Evolutionary conservation across 1,140 invertebrate genomes (phyloP), one percentile per base, ranked within the genome.

Genomic region (Diabrotica undecimpunctata): DNA sequence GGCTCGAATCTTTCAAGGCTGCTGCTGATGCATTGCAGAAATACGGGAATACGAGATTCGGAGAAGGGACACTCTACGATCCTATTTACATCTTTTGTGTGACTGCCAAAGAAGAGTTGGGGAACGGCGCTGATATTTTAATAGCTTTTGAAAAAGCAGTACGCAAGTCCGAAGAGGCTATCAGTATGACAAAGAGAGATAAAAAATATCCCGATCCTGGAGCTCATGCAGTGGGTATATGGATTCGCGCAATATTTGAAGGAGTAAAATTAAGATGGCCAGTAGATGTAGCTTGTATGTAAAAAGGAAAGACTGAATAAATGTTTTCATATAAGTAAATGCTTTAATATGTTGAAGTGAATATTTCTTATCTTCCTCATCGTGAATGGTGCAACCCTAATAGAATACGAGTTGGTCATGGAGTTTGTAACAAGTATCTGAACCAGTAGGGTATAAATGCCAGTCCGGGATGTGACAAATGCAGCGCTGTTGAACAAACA

Each of bases 51-150:
- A 81, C 82, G 10, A 69, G 81, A 60, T 74, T 79, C 59, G 84
- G 83, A 0, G 81, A 88, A 65, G 72, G 85, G 68, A 87, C 86
- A 13, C 83, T 90, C 82, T 66, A 84, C 11, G 82, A 84, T 75
- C 77, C 81, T 59, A 74, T 87, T 50, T 61, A 74, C 60, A 70
- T 79, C 14, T 73, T 81, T 79, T 5, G 62, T 75, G 54, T 53
- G 66, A 50, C 61, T 58, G 59, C 76, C 71, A 55, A 64, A 64
- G 62, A 71, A 76, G 56, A 68, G 53, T 52, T 74, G 70, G 60
- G 66, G 37, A 60, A 50, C 12, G 64, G 69, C 61, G n/a, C 66
- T 54, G 62, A 74, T 62, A 63, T 71, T 35, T 69, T 81, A 7
- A 62, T 79, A 53, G 77, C 78, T 61, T 79, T 85, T 54, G 79